A percentile compares a stretch with the other conserved stretches of the same genome.
These are phyloP conservation scores for Brachionus asplanchnoidis DNA, from an alignment of 1,140 invertebrate species.

Conservation along the genomic window DNA sequence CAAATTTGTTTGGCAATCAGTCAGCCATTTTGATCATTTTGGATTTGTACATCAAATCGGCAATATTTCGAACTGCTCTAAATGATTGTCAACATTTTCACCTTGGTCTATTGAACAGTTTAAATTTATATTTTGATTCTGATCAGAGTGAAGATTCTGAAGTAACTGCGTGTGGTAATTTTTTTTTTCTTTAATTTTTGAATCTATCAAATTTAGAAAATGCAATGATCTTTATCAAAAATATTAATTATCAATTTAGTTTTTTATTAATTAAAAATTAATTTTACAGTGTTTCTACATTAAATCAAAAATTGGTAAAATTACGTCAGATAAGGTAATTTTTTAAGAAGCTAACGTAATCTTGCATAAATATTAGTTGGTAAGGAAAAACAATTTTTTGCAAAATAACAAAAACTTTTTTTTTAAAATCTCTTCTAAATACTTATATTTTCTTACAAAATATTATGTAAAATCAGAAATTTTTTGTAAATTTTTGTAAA, in stretches of 20 bases:
- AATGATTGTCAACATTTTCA: constrained; percentile 33
- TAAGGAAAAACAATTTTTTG: too few species aligned
- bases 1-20: not conserved
- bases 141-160: not conserved
- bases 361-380: too few species aligned
- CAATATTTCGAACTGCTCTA: not conserved
- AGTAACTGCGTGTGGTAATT: not conserved
- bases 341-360: too few species aligned
- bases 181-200: not conserved
- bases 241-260: not conserved
- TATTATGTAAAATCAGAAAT: too few species aligned
- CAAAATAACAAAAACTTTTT: too few species aligned
- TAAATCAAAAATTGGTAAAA: too few species aligned
- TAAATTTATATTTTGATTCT: not conserved
- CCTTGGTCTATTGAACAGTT: not conserved
- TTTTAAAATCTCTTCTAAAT: too few species aligned
- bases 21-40: not conserved
- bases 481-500: too few species aligned
- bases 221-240: too few species aligned
- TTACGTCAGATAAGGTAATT: too few species aligned
- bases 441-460: too few species aligned
- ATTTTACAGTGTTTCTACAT: too few species aligned
- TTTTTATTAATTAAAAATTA: not conserved
- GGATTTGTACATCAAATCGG: constrained; percentile 1
- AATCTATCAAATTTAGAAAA: not conserved